Base-by-base conservation (phyloP, 2,113 vertebrate genomes). In the Hemicordylus capensis region DNA sequence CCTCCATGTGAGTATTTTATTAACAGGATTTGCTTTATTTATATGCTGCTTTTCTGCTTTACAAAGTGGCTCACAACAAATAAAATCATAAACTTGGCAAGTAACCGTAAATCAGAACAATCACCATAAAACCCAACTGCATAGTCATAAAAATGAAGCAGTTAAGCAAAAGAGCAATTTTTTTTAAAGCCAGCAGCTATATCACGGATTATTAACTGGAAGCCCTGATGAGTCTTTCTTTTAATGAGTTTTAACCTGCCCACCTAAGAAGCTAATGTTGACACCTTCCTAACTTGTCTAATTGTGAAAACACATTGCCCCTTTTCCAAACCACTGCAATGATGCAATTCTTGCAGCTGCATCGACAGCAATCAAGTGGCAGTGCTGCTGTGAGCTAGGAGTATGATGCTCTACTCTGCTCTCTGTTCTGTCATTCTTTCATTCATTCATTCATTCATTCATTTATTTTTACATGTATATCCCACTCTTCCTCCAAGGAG, bases 21-120 rank as follows among this genome's bases (percentile, higher is more conserved):
- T 87, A 85, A 69, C 22, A 4, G 88, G 85, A 81, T 84, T 83
- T 63, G 83, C 64, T 93, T 93, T 87, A 91, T 81, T 89, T 87
- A 37, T 72, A 89, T n/a, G 1, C 58, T 89, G 90, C 83, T 85
- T 59, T 1, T 34, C 26, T 64, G 28, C 31, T 4, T 28, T n/a
- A 12, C 63, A 64, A 64, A 34, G 63, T 31, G n/a, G 28, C 63
- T 64, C 31, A 64, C 63, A n/a, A 14, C 63, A 64, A n/a, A n/a
- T n/a, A n/a, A n/a, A 58, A 4, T 58, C 17, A 58, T 58, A 20
- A 58, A 20, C n/a, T n/a, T 4, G 2, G 56, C 3, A 56, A 15
- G 12, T 56, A 9, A 64, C 2, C 28, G 6, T 11, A n/a, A 64
- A 31, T 64, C n/a, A 24, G 28, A n/a, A n/a, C 6, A 10, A 64